Evolutionary conservation across 2,113 vertebrate species (phyloP), one percentile per base, ranked within the genome.

Genomic region (Paramisgurnus dabryanus): DNA sequence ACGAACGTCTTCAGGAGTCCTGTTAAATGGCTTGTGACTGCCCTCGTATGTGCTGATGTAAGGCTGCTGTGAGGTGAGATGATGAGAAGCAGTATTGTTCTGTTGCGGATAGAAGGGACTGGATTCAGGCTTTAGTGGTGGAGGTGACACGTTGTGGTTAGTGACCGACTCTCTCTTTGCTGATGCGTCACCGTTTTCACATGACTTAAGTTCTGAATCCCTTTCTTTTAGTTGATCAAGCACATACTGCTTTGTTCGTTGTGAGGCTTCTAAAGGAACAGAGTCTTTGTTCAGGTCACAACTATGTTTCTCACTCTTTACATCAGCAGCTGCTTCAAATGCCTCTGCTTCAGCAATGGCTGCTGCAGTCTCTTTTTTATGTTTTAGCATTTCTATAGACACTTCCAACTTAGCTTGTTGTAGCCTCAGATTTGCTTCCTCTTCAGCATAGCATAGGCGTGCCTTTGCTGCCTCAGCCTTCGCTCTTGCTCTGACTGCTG

Each of bases 61-160:
- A 8, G 64, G 50, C 39, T 76, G 3, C 9, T 66, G 15, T 17
- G 64, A 11, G 11, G 64, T 66, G 17, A 43, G 13, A 41, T 22
- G 15, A 50, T 81, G 64, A 1, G 9, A 47, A 64, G 27, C 10
- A 69, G 27, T 9, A 69, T 18, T 64, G 18, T 8, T 64, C 75
- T 73, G 68, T n/a, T 17, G 2, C 40, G 78, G 6, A 49, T 40
- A 4, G 13, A 81, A 67, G 1, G 41, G 57, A 66, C 76, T 76
- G 41, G 78, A 79, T 68, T 86, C 71, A 47, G 60, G 34, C 45
- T 77, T 84, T 9, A 84, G 63, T 66, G 5, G 39, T 65, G 78
- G 66, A 70, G 76, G 7, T 65, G 73, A 34, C 49, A 76, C 12
- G 12, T 13, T 76, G 12, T 63, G 27, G n/a, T 18, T 75, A 12